Evolutionary conservation across 2,888 invertebrate genomes (phyloP), one percentile per base, ranked within the genome.

Genomic region (Noctua janthina): DNA sequence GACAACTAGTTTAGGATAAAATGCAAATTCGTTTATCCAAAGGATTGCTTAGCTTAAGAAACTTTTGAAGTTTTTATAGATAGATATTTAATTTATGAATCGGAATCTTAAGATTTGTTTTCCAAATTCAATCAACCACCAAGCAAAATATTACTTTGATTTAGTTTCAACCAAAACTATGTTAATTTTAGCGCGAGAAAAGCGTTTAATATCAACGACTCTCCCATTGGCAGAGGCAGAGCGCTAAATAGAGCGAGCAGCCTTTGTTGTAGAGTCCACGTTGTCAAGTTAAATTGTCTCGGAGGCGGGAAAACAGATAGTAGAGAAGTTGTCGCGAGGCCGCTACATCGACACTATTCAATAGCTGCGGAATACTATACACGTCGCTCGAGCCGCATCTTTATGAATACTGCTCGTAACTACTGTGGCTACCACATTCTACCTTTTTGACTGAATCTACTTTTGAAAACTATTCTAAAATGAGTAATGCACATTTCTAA

Each of bases 281-380:
- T 95, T 95, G 96, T 95, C 96, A 96, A 96, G 96, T 96, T 96
- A 95, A 96, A 96, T 96, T 96, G 96, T 96, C 95, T 96, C 95
- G 90, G 92, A 91, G 94, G 94, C 95, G 96, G 96, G 94, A 95
- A 96, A 95, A 96, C 95, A 95, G 96, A 96, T 96, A 96, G 95
- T 93, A 91, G 93, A 93, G 95, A 96, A 96, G 95, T 96, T 96
- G 95, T 92, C 91, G 93, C 90, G 92, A 92, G 93, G 92, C 93
- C 91, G 92, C 93, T 91, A 93, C 95, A 95, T 96, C 94, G 96
- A 94, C 95, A 94, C 93, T 93, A 94, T 96, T 96, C 94, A 96
- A 95, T 95, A 93, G 90, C 83, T 82, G 87, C 81, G 76, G 82
- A 87, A 83, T 88, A 86, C 82, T 88, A 82, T 87, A 87, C 85